Conservation (phyloP, 2,888 invertebrate species). For the Gisinianus flammeolus region DNA sequence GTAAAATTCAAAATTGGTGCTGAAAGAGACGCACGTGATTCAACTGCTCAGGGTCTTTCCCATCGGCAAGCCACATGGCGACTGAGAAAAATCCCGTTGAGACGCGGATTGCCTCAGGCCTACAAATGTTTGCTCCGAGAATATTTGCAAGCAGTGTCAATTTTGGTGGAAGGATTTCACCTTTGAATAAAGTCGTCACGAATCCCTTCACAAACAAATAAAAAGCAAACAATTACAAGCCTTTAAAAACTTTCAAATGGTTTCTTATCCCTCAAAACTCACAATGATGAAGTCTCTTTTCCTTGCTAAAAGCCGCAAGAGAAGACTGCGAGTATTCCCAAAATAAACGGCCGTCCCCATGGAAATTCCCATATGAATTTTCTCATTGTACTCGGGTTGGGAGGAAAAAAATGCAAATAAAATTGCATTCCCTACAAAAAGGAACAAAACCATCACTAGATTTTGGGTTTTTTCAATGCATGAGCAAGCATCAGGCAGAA, state of each 20-base stretch:
- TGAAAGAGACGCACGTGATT: neutral
- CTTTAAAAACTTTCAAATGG: neutral
- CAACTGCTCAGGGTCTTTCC: neutral
- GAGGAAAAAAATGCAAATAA: neutral
- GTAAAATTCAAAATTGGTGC: neutral
- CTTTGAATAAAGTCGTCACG: neutral
- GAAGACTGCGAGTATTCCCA: neutral
- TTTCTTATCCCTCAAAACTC: neutral
- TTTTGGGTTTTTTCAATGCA: no score
- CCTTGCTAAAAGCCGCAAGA: neutral
- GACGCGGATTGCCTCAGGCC: neutral
- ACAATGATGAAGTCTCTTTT: neutral
- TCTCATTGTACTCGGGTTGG: slow-evolving; percentile 12
- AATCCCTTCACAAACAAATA: slow-evolving; percentile 8
- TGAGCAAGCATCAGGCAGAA: neutral
- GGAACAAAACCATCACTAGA: neutral
- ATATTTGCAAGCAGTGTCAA: neutral
- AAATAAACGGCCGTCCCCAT: slow-evolving; percentile 10
- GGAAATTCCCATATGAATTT: slow-evolving; percentile 6
- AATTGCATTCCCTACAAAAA: neutral
- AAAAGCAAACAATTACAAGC: neutral
- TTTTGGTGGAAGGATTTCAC: slow-evolving; percentile 7
- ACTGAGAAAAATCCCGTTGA: neutral
- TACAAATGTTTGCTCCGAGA: neutral
- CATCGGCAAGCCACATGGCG: neutral